Conservation (phyloP, 2,113 vertebrate species). For the Urocolius indicus region DNA sequence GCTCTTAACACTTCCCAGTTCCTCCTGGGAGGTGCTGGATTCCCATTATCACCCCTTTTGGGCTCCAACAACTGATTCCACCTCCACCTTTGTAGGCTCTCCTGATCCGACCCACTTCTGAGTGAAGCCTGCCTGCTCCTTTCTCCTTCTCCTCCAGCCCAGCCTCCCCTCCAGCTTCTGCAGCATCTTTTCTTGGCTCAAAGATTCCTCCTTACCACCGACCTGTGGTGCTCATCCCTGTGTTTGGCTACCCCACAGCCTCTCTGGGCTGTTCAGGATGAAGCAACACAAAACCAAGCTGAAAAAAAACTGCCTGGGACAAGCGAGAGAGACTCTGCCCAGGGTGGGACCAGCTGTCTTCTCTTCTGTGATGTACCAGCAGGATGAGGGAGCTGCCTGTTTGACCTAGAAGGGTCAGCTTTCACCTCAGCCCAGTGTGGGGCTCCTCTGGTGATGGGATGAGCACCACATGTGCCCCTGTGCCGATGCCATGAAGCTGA, state of each 20-base stretch:
- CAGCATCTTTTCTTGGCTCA: background rate
- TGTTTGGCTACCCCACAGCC: rapidly evolving
- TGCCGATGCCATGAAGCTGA: too few species aligned
- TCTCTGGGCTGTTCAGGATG: background rate
- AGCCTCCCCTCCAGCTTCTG: background rate
- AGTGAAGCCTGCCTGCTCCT: background rate
- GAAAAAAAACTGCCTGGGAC: background rate
- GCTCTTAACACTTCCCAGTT: background rate
- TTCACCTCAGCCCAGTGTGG: too few species aligned
- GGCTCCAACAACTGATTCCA: background rate
- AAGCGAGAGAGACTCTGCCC: background rate
- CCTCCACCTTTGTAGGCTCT: background rate
- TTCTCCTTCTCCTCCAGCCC: background rate
- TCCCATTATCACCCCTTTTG: background rate
- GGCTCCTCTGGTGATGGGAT: too few species aligned
- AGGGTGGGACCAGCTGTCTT: background rate
- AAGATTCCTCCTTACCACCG: background rate
- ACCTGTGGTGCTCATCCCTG: rapidly evolving
- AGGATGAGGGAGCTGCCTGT: background rate
- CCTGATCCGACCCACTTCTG: background rate
- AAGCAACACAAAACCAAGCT: background rate
- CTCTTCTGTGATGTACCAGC: background rate
- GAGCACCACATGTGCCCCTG: too few species aligned
- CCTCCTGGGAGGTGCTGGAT: background rate
- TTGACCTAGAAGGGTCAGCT: background rate